Evolutionary conservation across 2,888 invertebrate species (phyloP).

Genomic region (Harpalus rubripes): DNA sequence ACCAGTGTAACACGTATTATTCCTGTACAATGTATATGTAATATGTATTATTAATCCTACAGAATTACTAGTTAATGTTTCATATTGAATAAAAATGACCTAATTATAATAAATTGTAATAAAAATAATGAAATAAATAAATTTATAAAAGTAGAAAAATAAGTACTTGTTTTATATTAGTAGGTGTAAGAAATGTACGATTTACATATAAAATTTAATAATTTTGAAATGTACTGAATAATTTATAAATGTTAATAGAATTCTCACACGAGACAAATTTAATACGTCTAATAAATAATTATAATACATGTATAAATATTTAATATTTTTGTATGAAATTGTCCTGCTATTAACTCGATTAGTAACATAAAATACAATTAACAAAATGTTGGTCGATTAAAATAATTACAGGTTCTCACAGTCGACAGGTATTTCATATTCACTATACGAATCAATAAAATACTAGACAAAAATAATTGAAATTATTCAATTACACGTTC

Average conservation of each 20-base stretch:
- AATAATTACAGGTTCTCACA: slow-evolving; percentile 46
- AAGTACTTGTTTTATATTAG: neutral
- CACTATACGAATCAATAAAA: slow-evolving; percentile 22
- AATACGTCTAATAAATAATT: slow-evolving; percentile 43
- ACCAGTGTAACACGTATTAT: too few relatives aligned
- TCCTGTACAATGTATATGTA: too few relatives aligned
- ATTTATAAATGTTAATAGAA: slow-evolving; percentile 11
- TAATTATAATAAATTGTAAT: neutral
- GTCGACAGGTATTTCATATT: slow-evolving; percentile 6
- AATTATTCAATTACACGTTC: slow-evolving; percentile 28
- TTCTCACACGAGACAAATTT: slow-evolving; percentile 10
- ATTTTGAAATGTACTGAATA: slow-evolving; percentile 25
- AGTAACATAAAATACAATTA: slow-evolving; percentile 44
- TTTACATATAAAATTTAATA: slow-evolving; percentile 26
- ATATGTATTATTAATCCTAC: too few relatives aligned
- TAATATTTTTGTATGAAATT: slow-evolving; percentile 41
- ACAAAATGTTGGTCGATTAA: slow-evolving; percentile 38
- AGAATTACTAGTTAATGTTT: too few relatives aligned
- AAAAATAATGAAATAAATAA: neutral
- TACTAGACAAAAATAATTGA: slow-evolving; percentile 41
- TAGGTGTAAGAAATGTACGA: neutral
- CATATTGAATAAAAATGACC: neutral
- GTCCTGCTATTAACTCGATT: slow-evolving; percentile 33
- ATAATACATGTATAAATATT: slow-evolving; percentile 39
- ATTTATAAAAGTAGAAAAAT: neutral